These are phyloP conservation scores for Trichopria drosophilae DNA, from an alignment of 2,888 invertebrate genomes.

Conservation along the genomic window DNA sequence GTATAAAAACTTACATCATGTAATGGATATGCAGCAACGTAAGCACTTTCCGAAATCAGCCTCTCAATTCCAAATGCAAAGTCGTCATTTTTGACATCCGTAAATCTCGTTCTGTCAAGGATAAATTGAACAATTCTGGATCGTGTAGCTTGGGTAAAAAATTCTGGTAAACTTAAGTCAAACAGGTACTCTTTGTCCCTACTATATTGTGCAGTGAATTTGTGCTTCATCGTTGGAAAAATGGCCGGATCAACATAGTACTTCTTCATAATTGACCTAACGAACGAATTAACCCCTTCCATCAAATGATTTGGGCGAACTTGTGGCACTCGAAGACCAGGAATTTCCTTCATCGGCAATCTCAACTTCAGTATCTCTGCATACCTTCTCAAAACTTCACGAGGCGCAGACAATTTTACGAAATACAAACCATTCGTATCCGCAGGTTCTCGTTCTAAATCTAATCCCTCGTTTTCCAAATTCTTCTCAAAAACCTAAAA, in stretches of 20 bases:
- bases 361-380: conserved; percentile 89
- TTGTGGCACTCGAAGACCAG: conserved; percentile 67
- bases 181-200: conserved; percentile 93
- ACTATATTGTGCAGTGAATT: conserved; percentile 86
- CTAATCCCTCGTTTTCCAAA: conserved; percentile 72
- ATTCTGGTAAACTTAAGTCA: conserved; percentile 76
- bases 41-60: conserved; percentile 72
- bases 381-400: conserved; percentile 80
- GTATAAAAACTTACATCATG: conserved; percentile 76
- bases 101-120: conserved; percentile 83
- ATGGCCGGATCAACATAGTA: conserved; percentile 70
- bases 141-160: conserved; percentile 84
- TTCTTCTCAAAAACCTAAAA: conserved; percentile 69
- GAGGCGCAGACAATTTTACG: conserved; percentile 86
- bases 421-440: conserved; percentile 72
- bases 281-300: conserved; percentile 62
- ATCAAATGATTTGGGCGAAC: conserved; percentile 62
- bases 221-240: conserved; percentile 77
- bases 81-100: conserved; percentile 66
- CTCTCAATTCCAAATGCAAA: conserved; percentile 82
- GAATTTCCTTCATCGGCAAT: conserved; percentile 91
- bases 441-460: conserved; percentile 71
- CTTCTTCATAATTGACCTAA: conserved; percentile 63
- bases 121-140: conserved; percentile 92
- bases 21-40: conserved; percentile 82